Percentiles rank a stretch among this genome's conserved stretches.
phyloP scores from a whole-genome alignment of 2,797 vertebrate species.

The Sebastolobus altivelis region DNA sequence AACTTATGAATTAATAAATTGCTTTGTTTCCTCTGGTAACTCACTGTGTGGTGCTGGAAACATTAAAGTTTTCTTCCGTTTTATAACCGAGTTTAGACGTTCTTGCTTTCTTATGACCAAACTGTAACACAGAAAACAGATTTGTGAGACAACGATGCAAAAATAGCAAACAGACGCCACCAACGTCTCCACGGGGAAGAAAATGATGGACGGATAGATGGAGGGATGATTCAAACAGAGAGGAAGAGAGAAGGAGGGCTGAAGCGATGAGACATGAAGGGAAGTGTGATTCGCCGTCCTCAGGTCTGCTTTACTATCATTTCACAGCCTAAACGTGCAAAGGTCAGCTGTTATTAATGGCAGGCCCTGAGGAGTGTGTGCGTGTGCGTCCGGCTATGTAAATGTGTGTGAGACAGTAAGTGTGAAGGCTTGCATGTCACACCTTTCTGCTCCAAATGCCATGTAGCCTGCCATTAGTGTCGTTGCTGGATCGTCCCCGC shows the following conservation, averaged over 20 bases:
- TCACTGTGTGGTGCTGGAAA: background rate
- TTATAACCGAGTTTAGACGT: background rate
- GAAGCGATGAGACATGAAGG: conserved; percentile 26
- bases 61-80: background rate
- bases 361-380: conserved; percentile 60
- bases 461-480: conserved; percentile 66
- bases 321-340: conserved; percentile 78
- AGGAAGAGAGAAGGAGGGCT: conserved; percentile 15
- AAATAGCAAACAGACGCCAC: background rate
- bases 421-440: conserved; percentile 76
- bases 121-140: background rate
- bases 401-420: conserved; percentile 53
- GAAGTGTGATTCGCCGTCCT: conserved; percentile 50
- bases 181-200: background rate
- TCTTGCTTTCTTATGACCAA: background rate
- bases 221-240: conserved; percentile 18
- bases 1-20: too few relatives aligned
- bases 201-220: background rate
- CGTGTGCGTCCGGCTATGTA: conserved; percentile 47
- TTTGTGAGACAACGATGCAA: background rate
- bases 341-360: conserved; percentile 80
- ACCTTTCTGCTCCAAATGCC: conserved; percentile 83
- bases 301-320: conserved; percentile 69
- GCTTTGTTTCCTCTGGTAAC: background rate
- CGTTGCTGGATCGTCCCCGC: conserved; percentile 37